Percentiles rank a stretch among this genome's conserved stretches.
Conservation (phyloP, 2,113 vertebrate genomes). For the Paramisgurnus dabryanus region DNA sequence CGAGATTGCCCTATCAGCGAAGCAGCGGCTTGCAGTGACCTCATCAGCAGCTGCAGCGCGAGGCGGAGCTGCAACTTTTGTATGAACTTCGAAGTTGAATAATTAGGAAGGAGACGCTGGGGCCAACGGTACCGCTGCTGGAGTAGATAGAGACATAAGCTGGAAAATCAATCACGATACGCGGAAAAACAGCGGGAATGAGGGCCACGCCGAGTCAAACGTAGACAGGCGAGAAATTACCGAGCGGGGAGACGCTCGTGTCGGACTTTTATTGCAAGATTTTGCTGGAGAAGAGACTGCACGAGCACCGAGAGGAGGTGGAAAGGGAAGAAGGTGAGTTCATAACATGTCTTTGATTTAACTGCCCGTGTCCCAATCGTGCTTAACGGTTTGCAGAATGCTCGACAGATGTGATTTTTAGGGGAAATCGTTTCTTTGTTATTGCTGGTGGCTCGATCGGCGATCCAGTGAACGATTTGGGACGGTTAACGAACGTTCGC, state of each 20-base stretch:
- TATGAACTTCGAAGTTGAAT: conserved; percentile 77
- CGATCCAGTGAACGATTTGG: neutral
- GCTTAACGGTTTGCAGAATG: neutral
- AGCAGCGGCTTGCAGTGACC: conserved; percentile 63
- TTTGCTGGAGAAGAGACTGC: conserved; percentile 8
- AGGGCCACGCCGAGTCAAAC: neutral
- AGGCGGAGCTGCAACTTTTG: conserved; percentile 71
- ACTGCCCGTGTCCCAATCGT: neutral
- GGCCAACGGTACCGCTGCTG: conserved; percentile 44
- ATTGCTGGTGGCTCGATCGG: too few relatives aligned
- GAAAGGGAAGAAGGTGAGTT: conserved; percentile 38
- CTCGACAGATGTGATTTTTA: neutral
- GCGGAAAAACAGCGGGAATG: conserved; percentile 33
- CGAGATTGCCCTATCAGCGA: conserved; percentile 56
- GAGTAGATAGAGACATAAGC: conserved; percentile 18
- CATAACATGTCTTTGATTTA: conserved; percentile 33
- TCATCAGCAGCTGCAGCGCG: conserved; percentile 56
- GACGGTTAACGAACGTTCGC: conserved; percentile 1
- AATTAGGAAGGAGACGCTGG: conserved; percentile 56
- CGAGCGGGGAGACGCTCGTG: conserved; percentile 19
- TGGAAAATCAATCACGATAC: neutral
- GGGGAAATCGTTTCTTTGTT: neutral
- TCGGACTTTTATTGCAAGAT: conserved; percentile 43
- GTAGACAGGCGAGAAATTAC: conserved; percentile 12
- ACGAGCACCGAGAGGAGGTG: conserved; percentile 27